Evolutionary conservation across 1,140 invertebrate genomes (phyloP), one percentile per base, ranked within the genome.

Genomic region (Caenorhabditis inopinata): DNA sequence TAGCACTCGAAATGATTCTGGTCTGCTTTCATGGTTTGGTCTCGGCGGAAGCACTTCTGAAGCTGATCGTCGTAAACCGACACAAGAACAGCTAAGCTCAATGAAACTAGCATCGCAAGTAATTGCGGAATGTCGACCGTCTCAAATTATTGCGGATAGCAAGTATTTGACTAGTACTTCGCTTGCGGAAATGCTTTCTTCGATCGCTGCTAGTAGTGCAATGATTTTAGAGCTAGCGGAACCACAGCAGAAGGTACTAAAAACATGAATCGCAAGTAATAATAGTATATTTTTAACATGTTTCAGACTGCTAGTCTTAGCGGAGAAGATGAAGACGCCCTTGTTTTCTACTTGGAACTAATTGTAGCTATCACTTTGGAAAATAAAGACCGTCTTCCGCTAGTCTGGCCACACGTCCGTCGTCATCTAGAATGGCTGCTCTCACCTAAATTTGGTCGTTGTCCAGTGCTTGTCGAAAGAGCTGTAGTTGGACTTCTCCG

Each of bases 111-210:
- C 93, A 93, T 0, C 93, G 92, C 14, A 58, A 27, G 47, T 88
- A 2, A 83, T 87, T 7, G 91, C 91, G 21, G 94, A 96, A 81
- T 98, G 96, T 88, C 93, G 94, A 85, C 91, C 97, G 12, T 93
- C 94, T 76, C 92, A 95, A 76, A 92, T 99, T 4, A 92, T 99
- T n/a, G 93, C 93, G 0, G 97, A 99, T 88, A 96, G 95, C 3
- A 98, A 97, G 88, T 98, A 98, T 89, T 90, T 99, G 16, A 93
- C 94, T 74, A 91, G 94, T 27, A 94, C 95, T 81, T 93, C 94
- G 2, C 90, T 96, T 21, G 90, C 92, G 83, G 93, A 94, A 88
- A 89, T 95, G 23, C 89, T 94, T 0, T 93, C 48, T 47, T 78
- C 74, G n/a, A 38, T 81, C n/a, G 45, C 45, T 21, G 62, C 62